phyloP scores from a whole-genome alignment of 2,113 vertebrate species.

The Gopherus evgoodei region DNA sequence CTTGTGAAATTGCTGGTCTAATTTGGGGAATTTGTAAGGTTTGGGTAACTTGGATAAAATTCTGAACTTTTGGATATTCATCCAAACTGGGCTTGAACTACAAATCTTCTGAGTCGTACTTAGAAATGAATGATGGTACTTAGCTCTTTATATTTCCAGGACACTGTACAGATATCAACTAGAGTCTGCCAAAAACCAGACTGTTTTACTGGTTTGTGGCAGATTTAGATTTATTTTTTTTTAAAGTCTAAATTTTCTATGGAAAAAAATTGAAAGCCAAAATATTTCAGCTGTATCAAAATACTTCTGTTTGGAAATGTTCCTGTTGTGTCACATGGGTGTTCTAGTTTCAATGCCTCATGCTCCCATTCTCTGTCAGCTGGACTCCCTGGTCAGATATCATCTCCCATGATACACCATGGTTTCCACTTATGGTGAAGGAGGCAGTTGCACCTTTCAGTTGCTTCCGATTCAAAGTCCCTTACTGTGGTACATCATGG shows the following conservation, averaged over 20 bases:
- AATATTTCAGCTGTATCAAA: too few species aligned
- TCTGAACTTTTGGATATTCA: neutral
- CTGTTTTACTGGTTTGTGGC: neutral
- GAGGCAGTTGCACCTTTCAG: neutral
- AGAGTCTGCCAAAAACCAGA: neutral
- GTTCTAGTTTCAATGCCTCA: neutral
- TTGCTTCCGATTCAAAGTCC: neutral
- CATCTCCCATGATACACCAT: too few species aligned
- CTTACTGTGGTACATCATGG: too few species aligned
- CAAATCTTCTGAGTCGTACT: neutral
- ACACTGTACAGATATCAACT: neutral
- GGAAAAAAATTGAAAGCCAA: neutral
- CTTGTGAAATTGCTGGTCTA: neutral
- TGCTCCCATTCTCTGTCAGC: neutral
- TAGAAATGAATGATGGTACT: neutral
- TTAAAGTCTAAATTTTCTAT: neutral
- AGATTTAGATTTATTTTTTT: neutral
- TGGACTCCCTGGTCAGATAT: neutral
- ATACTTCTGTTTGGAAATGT: too few species aligned
- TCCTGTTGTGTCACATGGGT: neutral
- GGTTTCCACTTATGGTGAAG: neutral
- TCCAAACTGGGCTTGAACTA: neutral
- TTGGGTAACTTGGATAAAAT: neutral
- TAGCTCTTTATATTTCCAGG: rapidly evolving
- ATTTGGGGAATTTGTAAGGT: neutral